A percentile compares a stretch with the other conserved stretches of the same genome.
These are phyloP conservation scores for Ia io DNA, from an alignment of 2,113 vertebrate species.

Conservation along the genomic window DNA sequence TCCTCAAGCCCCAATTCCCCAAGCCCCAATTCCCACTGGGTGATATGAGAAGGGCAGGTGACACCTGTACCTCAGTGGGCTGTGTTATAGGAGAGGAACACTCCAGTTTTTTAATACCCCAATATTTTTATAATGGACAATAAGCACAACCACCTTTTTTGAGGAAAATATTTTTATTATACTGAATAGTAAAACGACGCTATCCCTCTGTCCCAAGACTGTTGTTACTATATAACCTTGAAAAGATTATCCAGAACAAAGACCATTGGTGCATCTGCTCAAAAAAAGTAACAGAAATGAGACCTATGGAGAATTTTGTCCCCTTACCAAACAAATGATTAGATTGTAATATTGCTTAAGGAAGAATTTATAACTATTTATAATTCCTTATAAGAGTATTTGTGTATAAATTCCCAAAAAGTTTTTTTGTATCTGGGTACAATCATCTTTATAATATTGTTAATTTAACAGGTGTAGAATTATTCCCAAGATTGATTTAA, in stretches of 20 bases:
- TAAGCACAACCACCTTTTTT: background rate
- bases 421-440: background rate
- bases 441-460: background rate
- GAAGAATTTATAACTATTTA: background rate
- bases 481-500: background rate
- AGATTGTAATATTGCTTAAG: background rate
- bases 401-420: background rate
- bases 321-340: background rate
- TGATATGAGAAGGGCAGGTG: background rate
- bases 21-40: background rate
- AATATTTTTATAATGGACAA: background rate
- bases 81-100: background rate
- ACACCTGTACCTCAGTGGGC: accelerated
- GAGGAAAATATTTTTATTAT: background rate
- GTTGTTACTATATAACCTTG: background rate
- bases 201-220: background rate
- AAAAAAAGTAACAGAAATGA: background rate
- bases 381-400: background rate
- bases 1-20: background rate
- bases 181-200: background rate
- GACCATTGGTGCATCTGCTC: background rate
- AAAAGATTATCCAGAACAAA: background rate
- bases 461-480: background rate
- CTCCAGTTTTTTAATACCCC: background rate
- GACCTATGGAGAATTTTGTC: background rate